These are phyloP conservation scores for Lonchura striata DNA, from an alignment of 2,113 vertebrate genomes.

Conservation along the genomic window DNA sequence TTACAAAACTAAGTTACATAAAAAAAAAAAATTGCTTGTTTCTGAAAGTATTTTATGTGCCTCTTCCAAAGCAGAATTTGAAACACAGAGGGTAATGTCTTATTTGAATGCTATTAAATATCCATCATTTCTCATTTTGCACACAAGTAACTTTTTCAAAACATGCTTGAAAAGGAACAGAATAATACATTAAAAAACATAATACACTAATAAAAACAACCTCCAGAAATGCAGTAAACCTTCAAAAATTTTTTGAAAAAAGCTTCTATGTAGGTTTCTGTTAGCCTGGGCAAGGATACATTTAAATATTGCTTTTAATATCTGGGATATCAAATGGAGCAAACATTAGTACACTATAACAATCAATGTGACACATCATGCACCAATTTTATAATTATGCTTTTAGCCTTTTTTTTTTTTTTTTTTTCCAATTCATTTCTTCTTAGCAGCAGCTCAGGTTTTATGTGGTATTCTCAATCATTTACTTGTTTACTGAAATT, in stretches of 20 bases:
- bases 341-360: not conserved
- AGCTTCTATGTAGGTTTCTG: not conserved
- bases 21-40: slow-evolving; percentile 22
- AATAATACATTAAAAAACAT: not conserved
- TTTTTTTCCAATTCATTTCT: not conserved
- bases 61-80: slow-evolving; percentile 44
- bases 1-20: slow-evolving; percentile 18
- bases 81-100: slow-evolving; percentile 30
- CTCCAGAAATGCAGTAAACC: not conserved
- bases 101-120: slow-evolving; percentile 54
- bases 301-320: not conserved
- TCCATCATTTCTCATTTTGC: slow-evolving; percentile 7
- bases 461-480: not conserved
- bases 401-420: not conserved
- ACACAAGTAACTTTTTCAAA: slow-evolving; percentile 46
- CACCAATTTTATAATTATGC: not conserved
- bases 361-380: not conserved
- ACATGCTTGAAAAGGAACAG: not conserved
- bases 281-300: not conserved
- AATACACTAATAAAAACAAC: not conserved
- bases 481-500: slow-evolving; percentile 18
- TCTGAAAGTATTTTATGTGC: slow-evolving; percentile 45
- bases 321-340: not conserved
- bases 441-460: not conserved
- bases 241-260: not conserved